phyloP scores from a whole-genome alignment of 2,113 vertebrate genomes.

The Narcine bancroftii region DNA sequence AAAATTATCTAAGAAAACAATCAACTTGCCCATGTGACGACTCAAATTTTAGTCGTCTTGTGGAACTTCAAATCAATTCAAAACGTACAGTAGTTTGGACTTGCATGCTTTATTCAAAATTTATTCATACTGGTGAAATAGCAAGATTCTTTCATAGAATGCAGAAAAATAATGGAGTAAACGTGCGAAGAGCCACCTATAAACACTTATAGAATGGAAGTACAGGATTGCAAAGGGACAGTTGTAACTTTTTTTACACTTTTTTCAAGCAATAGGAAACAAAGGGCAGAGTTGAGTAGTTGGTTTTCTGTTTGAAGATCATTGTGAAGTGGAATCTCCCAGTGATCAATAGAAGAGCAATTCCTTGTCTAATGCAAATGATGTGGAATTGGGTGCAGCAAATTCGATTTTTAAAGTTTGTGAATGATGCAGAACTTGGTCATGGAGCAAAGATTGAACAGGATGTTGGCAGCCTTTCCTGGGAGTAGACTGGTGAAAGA shows the following conservation, averaged over 20 bases:
- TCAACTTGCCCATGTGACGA: neutral
- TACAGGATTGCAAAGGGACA: neutral
- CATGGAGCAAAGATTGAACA: too few relatives aligned
- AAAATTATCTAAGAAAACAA: neutral
- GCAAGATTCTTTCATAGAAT: neutral
- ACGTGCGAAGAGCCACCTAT: neutral
- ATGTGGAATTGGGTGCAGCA: neutral
- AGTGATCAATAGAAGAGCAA: neutral
- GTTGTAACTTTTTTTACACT: neutral
- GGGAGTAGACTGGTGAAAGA: too few relatives aligned
- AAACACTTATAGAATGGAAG: neutral
- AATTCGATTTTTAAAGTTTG: too few relatives aligned
- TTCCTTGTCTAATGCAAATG: neutral
- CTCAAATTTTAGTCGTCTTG: neutral
- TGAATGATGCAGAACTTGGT: too few relatives aligned
- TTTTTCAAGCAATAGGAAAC: neutral
- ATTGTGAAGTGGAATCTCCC: neutral
- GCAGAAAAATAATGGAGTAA: neutral
- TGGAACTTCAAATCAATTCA: neutral
- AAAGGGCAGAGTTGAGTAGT: neutral
- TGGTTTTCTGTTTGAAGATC: neutral
- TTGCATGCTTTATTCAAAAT: neutral
- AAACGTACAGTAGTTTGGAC: neutral
- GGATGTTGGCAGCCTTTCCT: too few relatives aligned
- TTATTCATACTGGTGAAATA: neutral